Evolutionary conservation across 2,888 invertebrate species (phyloP).

Genomic region (Falcaria lacertinaria): DNA sequence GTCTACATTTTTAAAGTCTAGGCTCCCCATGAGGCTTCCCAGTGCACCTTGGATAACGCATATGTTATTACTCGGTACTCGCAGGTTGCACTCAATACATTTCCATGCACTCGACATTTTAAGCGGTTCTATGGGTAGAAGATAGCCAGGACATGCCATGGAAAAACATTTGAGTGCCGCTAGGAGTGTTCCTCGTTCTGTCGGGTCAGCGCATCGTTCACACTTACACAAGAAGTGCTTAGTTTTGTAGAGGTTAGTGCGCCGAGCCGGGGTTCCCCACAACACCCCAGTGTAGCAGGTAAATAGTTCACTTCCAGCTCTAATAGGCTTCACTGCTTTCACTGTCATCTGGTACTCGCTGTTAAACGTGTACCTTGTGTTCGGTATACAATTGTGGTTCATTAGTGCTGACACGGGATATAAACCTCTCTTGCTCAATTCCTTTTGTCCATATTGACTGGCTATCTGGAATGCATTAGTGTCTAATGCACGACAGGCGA

Average conservation of each 20-base stretch:
- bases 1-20: slow-evolving; percentile 70
- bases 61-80: slow-evolving; percentile 73
- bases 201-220: slow-evolving; percentile 82
- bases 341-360: slow-evolving; percentile 78
- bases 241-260: slow-evolving; percentile 80
- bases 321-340: slow-evolving; percentile 79
- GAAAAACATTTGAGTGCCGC: slow-evolving; percentile 80
- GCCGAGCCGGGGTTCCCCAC: slow-evolving; percentile 84
- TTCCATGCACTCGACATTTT: slow-evolving; percentile 77
- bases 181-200: slow-evolving; percentile 81
- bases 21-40: slow-evolving; percentile 74
- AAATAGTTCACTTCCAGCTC: slow-evolving; percentile 81
- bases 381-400: slow-evolving; percentile 85
- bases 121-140: slow-evolving; percentile 80
- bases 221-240: slow-evolving; percentile 86
- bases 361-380: slow-evolving; percentile 82
- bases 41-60: slow-evolving; percentile 71
- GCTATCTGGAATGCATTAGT: slow-evolving; percentile 85
- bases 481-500: slow-evolving; percentile 81
- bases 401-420: slow-evolving; percentile 84
- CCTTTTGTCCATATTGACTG: slow-evolving; percentile 60
- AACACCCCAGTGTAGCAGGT: slow-evolving; percentile 83
- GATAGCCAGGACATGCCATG: slow-evolving; percentile 69
- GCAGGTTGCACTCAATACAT: slow-evolving; percentile 76
- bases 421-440: slow-evolving; percentile 79